Percentiles rank a stretch among this genome's conserved stretches.
Evolutionary conservation across 2,888 invertebrate species (phyloP).

Genomic region (Lepidocyrtoides sp.): DNA sequence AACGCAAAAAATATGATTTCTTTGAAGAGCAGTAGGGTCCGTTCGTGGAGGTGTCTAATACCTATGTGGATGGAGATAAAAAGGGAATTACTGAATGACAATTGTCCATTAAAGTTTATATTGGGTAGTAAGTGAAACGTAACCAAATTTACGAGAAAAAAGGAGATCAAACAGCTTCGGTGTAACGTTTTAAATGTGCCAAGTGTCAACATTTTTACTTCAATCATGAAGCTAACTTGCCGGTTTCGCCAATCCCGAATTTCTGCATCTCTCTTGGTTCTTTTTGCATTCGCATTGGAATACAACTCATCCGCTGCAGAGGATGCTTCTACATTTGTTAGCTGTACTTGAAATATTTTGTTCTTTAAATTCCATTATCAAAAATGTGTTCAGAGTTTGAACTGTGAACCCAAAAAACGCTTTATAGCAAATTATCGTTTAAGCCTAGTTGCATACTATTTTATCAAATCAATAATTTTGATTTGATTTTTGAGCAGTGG

Average conservation of each 20-base stretch:
- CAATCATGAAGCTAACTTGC: not conserved
- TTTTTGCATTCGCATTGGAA: conserved; percentile 10
- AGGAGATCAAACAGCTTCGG: too few relatives aligned
- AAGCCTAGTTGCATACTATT: not conserved
- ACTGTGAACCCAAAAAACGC: too few relatives aligned
- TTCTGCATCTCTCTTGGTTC: not conserved
- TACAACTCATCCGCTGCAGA: not conserved
- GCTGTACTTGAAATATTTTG: conserved; percentile 14
- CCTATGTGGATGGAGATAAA: not conserved
- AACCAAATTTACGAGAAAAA: too few relatives aligned
- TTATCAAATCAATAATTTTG: not conserved
- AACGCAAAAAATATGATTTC: conserved; percentile 10
- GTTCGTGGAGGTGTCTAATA: not conserved
- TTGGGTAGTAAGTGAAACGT: not conserved
- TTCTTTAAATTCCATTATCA: conserved; percentile 5
- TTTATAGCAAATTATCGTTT: too few relatives aligned
- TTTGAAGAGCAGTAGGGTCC: conserved; percentile 6
- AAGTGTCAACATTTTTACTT: not conserved
- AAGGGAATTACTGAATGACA: not conserved
- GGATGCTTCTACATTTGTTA: conserved; percentile 8
- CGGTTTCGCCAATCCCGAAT: not conserved
- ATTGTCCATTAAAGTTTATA: not conserved
- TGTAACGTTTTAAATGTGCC: too few relatives aligned
- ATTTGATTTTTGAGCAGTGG: conserved; percentile 38
- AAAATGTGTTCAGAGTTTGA: not conserved